phyloP scores from a whole-genome alignment of 2,888 invertebrate species.

The Drosophila recens region DNA sequence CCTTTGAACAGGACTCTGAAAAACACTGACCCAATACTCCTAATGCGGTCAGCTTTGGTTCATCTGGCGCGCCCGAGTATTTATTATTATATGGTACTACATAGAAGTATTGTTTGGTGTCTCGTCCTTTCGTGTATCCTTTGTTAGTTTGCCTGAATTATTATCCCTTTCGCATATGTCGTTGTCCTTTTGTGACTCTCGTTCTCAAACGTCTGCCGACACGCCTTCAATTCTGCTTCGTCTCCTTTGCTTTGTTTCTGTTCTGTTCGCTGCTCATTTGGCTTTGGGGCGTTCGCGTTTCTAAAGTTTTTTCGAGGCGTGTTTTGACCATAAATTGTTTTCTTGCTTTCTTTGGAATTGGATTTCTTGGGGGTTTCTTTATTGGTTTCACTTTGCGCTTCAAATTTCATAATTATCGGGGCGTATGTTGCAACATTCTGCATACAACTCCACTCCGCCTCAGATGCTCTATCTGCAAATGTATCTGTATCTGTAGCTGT shows the following conservation, averaged over 20 bases:
- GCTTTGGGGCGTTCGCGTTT: slow-evolving; percentile 48
- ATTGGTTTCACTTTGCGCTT: slow-evolving; percentile 54
- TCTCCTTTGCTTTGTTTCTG: slow-evolving; percentile 9
- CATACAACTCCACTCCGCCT: slow-evolving; percentile 25
- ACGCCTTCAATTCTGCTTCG: slow-evolving; percentile 34
- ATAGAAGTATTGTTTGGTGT: slow-evolving; percentile 15
- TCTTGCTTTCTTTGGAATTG: slow-evolving; percentile 66
- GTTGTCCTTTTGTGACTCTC: slow-evolving; percentile 54
- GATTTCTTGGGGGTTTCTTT: slow-evolving; percentile 34
- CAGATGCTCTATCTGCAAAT: not conserved
- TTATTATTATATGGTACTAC: slow-evolving; percentile 29
- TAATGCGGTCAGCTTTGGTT: slow-evolving; percentile 60
- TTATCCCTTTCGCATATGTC: slow-evolving; percentile 80
- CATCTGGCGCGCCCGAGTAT: slow-evolving; percentile 20
- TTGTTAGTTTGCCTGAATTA: slow-evolving; percentile 67
- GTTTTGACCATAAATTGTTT: slow-evolving; percentile 68
- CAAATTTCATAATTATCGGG: slow-evolving; percentile 76
- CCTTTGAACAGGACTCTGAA: slow-evolving; percentile 36
- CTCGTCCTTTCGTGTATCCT: slow-evolving; percentile 27
- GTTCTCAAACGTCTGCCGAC: slow-evolving; percentile 50
- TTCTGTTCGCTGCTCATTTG: slow-evolving; percentile 10
- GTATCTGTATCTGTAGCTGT: slow-evolving; percentile 6
- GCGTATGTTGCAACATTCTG: slow-evolving; percentile 66
- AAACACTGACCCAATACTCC: slow-evolving; percentile 39
- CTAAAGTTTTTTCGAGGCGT: slow-evolving; percentile 65